Evolutionary conservation across 2,888 invertebrate species (phyloP).

Genomic region (Galerucella calmariensis): DNA sequence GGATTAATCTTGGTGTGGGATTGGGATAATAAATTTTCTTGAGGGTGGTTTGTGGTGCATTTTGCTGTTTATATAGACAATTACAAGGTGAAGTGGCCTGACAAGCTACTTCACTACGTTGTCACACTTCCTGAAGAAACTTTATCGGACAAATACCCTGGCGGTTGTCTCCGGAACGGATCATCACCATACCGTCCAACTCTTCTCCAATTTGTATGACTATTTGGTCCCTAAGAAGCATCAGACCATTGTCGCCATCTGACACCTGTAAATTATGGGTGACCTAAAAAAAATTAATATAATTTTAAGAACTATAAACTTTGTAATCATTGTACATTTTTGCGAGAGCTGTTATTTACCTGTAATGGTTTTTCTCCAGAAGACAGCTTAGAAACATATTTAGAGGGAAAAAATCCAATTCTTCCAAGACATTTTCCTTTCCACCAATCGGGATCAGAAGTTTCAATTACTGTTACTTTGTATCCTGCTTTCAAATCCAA

Average conservation of each 20-base stretch:
- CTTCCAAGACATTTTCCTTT: constrained; percentile 93
- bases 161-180: constrained; percentile 91
- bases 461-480: constrained; percentile 92
- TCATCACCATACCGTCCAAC: constrained; percentile 92
- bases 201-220: constrained; percentile 93
- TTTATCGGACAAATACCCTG: constrained; percentile 94
- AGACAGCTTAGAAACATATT: constrained; percentile 91
- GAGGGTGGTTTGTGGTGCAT: constrained; percentile 49
- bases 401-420: constrained; percentile 93
- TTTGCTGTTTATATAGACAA: constrained; percentile 46
- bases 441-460: constrained; percentile 97
- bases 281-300: constrained; percentile 54
- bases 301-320: no score
- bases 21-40: constrained; percentile 61
- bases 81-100: constrained; percentile 48
- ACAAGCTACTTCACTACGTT: constrained; percentile 62
- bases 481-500: constrained; percentile 93
- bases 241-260: constrained; percentile 84
- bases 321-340: no score
- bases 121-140: constrained; percentile 96
- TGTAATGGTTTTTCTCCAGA: constrained; percentile 92
- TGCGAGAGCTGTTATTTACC: constrained; percentile 71
- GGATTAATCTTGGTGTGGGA: constrained; percentile 49
- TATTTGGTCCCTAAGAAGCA: constrained; percentile 91
- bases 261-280: constrained; percentile 86